A percentile compares a stretch with the other conserved stretches of the same genome.
These are phyloP conservation scores for Corythornis madagascariensis DNA, from an alignment of 2,113 vertebrate species.

Conservation along the genomic window DNA sequence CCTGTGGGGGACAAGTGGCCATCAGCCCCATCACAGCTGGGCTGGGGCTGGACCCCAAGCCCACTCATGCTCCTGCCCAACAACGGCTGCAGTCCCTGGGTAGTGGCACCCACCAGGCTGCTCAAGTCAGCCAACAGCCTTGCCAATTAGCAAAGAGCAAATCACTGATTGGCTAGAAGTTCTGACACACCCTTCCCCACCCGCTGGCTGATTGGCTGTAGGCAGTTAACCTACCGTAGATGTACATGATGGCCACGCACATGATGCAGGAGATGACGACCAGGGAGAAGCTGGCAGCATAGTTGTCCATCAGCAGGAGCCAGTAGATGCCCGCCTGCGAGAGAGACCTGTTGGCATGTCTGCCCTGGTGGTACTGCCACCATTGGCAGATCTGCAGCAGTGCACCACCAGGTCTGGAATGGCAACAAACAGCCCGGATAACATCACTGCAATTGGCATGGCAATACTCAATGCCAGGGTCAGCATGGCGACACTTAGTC, in stretches of 20 bases:
- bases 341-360: not conserved
- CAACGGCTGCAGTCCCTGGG: fast-evolving
- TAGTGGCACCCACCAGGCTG: not conserved
- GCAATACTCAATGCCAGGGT: not conserved
- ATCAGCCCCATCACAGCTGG: fast-evolving
- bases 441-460: not conserved
- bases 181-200: not conserved
- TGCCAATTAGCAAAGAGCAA: not conserved
- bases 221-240: constrained; percentile 86
- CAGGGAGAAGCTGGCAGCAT: constrained; percentile 95
- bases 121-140: not conserved
- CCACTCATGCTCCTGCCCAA: fast-evolving
- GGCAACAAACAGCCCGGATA: fast-evolving
- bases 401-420: fast-evolving
- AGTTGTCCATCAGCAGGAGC: constrained; percentile 98
- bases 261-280: constrained; percentile 98
- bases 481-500: not conserved
- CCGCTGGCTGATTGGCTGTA: fast-evolving
- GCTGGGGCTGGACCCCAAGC: not conserved
- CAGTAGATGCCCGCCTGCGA: constrained; percentile 96
- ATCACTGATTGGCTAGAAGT: not conserved
- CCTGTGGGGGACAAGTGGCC: constrained; percentile 71
- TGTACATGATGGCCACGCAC: constrained; percentile 96
- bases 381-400: not conserved
- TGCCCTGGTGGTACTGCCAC: fast-evolving